Evolutionary conservation across 2,113 vertebrate species (phyloP), one percentile per base, ranked within the genome.

Genomic region (Acrocephalus kingi): DNA sequence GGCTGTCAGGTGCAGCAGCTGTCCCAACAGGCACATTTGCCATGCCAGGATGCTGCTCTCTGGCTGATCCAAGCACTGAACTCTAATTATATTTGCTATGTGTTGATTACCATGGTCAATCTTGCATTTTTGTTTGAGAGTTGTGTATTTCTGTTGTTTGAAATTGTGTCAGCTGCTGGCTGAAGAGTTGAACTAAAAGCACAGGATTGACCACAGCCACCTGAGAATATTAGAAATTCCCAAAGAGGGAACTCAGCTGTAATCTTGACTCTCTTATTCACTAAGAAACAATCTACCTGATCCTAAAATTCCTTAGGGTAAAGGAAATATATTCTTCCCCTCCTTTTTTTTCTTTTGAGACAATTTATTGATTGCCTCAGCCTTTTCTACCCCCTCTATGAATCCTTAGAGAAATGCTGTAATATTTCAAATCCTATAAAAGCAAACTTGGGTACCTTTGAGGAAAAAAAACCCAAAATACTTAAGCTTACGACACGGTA

Each of bases 401-500:
- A 62, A 92, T 51, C 21, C 62, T 82, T 83, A 61, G 55, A 71
- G 59, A 64, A 85, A 51, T 45, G 8, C 3, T 78, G 21, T n/a
- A 69, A 20, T 39, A 46, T 72, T 68, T 87, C 35, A 84, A 81
- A 75, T 66, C 8, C 45, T 56, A 15, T 31, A 61, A 68, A 75
- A 68, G 17, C 9, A 76, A 75, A 85, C 7, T 37, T 63, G 48
- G 56, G 17, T 11, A 68, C 11, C 3, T 39, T 61, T 58, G 49
- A 68, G 37, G 45, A 56, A 48, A 51, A 63, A 3, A 0, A 0
- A 0, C 1, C 13, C 1, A 67, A 74, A 81, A 41, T 6, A 43
- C 7, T 71, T 55, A 68, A 35, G 37, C 13, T 77, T 79, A 37
- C 68, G 22, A 68, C 7, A 14, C 2, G 0, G 27, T 79, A 64